Conservation (phyloP, 2,113 vertebrate genomes). For the Leucopsar rothschildi region DNA sequence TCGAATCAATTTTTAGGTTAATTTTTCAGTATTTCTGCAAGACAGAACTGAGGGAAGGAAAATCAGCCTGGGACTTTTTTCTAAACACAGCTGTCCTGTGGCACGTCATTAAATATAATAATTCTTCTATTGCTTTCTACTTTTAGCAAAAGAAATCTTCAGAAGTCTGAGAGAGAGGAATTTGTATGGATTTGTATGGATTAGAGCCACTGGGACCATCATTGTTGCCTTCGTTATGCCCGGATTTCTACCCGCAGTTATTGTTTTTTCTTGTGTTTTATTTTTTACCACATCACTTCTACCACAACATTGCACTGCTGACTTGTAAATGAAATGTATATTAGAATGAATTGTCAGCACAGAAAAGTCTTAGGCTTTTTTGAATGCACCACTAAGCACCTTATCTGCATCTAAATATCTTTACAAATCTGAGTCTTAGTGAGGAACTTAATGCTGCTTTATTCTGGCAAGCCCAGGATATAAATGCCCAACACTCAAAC, state of each 20-base stretch:
- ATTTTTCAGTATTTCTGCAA: neutral
- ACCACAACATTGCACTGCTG: neutral
- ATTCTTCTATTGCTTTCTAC: neutral
- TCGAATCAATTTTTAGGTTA: neutral
- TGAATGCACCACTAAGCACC: constrained; percentile 24
- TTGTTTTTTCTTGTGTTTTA: neutral
- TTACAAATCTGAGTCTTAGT: constrained; percentile 15
- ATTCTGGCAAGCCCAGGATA: neutral
- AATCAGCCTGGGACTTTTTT: neutral
- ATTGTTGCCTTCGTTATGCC: neutral
- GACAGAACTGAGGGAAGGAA: neutral
- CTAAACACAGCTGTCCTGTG: neutral
- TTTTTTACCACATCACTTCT: neutral
- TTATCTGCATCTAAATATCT: constrained; percentile 59
- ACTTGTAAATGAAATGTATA: constrained; percentile 27
- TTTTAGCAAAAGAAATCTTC: neutral
- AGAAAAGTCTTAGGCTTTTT: constrained; percentile 35
- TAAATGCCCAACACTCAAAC: neutral
- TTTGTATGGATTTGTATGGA: neutral
- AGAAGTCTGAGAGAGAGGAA: neutral
- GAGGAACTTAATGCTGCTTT: constrained; percentile 17
- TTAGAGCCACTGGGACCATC: neutral
- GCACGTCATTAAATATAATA: neutral
- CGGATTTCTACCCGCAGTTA: neutral
- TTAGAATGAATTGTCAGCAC: constrained; percentile 31